Conservation (phyloP, 2,113 vertebrate genomes). For the Nothobranchius furzeri region DNA sequence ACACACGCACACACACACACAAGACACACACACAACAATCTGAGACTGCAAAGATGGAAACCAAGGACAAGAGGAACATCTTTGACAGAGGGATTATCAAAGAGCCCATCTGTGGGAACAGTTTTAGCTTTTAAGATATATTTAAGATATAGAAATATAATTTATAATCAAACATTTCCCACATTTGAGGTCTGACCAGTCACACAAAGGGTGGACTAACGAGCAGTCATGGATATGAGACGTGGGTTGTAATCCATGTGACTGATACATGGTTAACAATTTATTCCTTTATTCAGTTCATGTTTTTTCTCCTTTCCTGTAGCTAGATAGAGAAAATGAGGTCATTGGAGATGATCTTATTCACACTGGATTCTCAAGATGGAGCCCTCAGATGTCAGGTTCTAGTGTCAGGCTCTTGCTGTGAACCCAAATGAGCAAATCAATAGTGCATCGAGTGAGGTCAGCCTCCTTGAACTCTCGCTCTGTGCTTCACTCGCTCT, state of each 20-base stretch:
- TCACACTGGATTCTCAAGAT: constrained; percentile 57
- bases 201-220: constrained; percentile 8
- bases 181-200: too few relatives aligned
- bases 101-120: constrained; percentile 25
- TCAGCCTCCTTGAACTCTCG: constrained; percentile 70
- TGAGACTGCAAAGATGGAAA: constrained; percentile 18
- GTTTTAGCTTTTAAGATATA: constrained; percentile 17
- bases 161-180: neutral
- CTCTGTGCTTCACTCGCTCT: constrained; percentile 35
- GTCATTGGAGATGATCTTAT: constrained; percentile 44
- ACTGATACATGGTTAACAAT: neutral
- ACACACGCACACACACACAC: too few relatives aligned
- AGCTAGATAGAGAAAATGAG: constrained; percentile 29
- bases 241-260: neutral
- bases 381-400: constrained; percentile 66
- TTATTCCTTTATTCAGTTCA: neutral
- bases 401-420: constrained; percentile 63
- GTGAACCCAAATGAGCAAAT: constrained; percentile 72
- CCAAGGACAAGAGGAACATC: constrained; percentile 2
- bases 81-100: constrained; percentile 8
- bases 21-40: constrained; percentile 22
- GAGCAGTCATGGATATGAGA: neutral
- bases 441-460: constrained; percentile 73
- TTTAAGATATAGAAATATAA: constrained; percentile 29
- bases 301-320: neutral